phyloP scores from a whole-genome alignment of 2,888 invertebrate genomes.

The Nysson spinosus region DNA sequence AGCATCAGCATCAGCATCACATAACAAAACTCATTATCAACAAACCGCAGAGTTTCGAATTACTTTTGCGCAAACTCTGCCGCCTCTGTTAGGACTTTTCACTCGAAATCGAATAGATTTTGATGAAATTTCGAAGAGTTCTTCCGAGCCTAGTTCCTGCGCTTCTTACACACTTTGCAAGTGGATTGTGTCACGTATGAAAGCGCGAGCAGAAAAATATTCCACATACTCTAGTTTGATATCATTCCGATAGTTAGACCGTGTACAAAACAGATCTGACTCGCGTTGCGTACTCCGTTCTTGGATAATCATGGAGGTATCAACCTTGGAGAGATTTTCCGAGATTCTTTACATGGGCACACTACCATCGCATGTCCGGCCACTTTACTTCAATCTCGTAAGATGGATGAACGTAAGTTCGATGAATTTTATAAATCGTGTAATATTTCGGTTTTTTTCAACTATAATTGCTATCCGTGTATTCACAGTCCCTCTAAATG shows the following conservation, averaged over 20 bases:
- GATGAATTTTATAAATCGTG: no score
- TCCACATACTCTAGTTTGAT: slow-evolving; percentile 30
- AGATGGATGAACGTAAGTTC: no score
- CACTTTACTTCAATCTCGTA: slow-evolving; percentile 27
- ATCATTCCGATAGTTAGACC: slow-evolving; percentile 33
- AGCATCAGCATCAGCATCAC: slow-evolving; percentile 59
- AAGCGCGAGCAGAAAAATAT: slow-evolving; percentile 55
- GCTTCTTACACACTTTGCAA: slow-evolving; percentile 21
- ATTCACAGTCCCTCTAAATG: slow-evolving; percentile 32
- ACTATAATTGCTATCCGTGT: slow-evolving; percentile 28
- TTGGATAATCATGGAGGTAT: no score
- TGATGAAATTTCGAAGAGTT: slow-evolving; percentile 38
- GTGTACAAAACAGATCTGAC: slow-evolving; percentile 43
- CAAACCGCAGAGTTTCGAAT: slow-evolving; percentile 57
- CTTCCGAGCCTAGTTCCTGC: slow-evolving; percentile 13
- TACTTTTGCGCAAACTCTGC: slow-evolving; percentile 36
- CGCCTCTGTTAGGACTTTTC: slow-evolving; percentile 28
- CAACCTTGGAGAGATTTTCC: no score
- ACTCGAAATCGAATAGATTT: slow-evolving; percentile 36
- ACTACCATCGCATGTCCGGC: no score
- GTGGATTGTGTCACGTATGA: slow-evolving; percentile 37
- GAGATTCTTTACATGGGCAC: no score
- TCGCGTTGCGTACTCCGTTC: slow-evolving; percentile 22
- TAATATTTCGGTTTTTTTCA: slow-evolving; percentile 25
- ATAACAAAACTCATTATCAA: slow-evolving; percentile 69